Conservation (phyloP, 2,888 invertebrate species). For the Sphaeridia pumilis region DNA sequence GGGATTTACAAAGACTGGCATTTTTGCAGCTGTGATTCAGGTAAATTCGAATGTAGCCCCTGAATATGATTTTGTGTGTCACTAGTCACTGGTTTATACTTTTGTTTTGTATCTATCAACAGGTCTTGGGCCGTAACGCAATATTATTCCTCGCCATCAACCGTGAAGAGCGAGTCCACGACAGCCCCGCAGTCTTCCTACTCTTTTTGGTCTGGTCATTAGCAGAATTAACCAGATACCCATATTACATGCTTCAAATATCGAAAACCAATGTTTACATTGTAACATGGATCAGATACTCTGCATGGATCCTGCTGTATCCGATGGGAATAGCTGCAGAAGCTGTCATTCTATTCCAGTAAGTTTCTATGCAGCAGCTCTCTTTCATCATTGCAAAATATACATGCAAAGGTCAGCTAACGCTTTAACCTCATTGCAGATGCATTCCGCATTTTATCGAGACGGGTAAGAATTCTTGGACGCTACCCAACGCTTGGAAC, state of each 20-base stretch:
- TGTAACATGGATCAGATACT: constrained; percentile 82
- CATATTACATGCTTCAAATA: constrained; percentile 74
- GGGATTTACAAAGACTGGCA: constrained; percentile 71
- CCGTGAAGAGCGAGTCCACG: constrained; percentile 74
- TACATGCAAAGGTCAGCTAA: too few species aligned
- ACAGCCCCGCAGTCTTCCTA: constrained; percentile 76
- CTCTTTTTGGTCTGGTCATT: constrained; percentile 70
- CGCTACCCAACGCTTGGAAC: constrained; percentile 74
- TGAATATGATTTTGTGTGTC: too few species aligned
- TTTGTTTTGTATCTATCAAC: constrained; percentile 18
- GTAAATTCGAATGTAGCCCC: too few species aligned
- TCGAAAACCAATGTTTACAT: constrained; percentile 59
- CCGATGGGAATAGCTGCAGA: constrained; percentile 82
- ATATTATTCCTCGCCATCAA: constrained; percentile 72
- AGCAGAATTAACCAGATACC: constrained; percentile 74
- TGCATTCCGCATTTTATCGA: constrained; percentile 85
- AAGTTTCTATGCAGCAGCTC: too few species aligned
- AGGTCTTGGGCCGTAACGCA: constrained; percentile 62
- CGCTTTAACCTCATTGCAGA: too few species aligned
- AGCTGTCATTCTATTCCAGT: constrained; percentile 58
- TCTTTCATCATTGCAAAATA: too few species aligned
- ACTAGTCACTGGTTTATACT: too few species aligned
- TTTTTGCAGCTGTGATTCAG: constrained; percentile 62
- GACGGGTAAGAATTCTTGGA: constrained; percentile 59
- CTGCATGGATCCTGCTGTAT: constrained; percentile 85